Percentiles rank a stretch among this genome's conserved stretches.
phyloP scores from a whole-genome alignment of 2,113 vertebrate genomes.

The Python bivittatus region DNA sequence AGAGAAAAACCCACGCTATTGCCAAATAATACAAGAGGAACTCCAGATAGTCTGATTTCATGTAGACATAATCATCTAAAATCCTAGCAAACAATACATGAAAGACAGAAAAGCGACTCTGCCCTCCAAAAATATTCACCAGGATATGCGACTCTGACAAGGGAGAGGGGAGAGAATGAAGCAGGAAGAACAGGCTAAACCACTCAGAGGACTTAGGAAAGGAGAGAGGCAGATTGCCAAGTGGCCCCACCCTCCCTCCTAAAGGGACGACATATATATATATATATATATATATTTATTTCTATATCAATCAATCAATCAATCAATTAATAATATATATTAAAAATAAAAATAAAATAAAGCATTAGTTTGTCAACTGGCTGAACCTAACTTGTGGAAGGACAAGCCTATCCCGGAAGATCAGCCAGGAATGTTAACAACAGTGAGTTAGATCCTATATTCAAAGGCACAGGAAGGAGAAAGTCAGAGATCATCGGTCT shows the following conservation, averaged over 20 bases:
- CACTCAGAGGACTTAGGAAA: not conserved
- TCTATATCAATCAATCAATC: too few species aligned
- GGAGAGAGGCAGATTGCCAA: not conserved
- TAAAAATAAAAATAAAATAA: not conserved
- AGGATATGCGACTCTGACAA: not conserved
- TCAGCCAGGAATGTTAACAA: not conserved
- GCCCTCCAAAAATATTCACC: not conserved
- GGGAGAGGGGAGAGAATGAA: not conserved
- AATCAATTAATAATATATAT: too few species aligned
- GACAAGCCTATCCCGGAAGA: not conserved
- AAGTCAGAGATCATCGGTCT: not conserved
- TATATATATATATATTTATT: too few species aligned
- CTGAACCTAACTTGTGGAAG: not conserved
- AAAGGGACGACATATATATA: not conserved
- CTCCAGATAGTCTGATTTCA: not conserved
- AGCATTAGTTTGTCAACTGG: not conserved
- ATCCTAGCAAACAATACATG: not conserved
- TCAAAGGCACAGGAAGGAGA: not conserved
- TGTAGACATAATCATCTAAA: not conserved
- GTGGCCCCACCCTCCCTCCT: not conserved
- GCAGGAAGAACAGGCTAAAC: slow-evolving; percentile 3
- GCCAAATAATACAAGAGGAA: not conserved
- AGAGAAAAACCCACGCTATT: not conserved
- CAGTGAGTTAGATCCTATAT: not conserved
- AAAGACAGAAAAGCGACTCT: not conserved